Conservation (phyloP, 2,113 vertebrate species). For the Sapayoa aenigma region DNA sequence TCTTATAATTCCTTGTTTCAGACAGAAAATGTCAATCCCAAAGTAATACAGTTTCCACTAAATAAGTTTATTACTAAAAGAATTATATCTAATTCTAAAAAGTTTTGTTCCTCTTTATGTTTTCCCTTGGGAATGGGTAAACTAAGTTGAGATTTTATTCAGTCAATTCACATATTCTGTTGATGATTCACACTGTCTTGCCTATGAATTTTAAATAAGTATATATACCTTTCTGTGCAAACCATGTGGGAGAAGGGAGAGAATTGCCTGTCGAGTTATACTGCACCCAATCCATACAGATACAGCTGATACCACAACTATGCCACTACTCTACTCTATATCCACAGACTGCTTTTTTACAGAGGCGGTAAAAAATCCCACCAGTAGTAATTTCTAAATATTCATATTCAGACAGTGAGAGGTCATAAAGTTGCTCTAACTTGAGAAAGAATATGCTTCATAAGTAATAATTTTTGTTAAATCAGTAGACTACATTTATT, state of each 20-base stretch:
- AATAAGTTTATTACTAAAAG: not conserved
- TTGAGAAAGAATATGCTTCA: not conserved
- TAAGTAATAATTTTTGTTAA: not conserved
- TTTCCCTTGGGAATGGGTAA: not conserved
- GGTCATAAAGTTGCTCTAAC: not conserved
- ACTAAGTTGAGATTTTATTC: not conserved
- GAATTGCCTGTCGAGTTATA: fast-evolving
- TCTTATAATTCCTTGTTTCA: not conserved
- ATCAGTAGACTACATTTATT: not conserved
- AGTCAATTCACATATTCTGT: not conserved
- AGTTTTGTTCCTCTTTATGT: not conserved
- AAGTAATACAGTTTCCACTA: not conserved
- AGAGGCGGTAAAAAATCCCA: not conserved
- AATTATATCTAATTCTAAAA: not conserved
- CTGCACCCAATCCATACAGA: not conserved
- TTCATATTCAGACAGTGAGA: not conserved
- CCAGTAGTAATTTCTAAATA: not conserved
- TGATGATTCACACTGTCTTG: not conserved
- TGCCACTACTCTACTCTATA: not conserved
- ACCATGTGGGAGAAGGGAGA: not conserved
- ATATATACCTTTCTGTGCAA: not conserved
- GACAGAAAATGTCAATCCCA: not conserved
- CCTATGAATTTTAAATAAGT: not conserved
- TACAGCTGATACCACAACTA: not conserved
- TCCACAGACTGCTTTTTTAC: not conserved